A percentile compares a stretch with the other conserved stretches of the same genome.
Conservation (phyloP, 2,797 vertebrate species). For the Pipistrellus nathusii region DNA sequence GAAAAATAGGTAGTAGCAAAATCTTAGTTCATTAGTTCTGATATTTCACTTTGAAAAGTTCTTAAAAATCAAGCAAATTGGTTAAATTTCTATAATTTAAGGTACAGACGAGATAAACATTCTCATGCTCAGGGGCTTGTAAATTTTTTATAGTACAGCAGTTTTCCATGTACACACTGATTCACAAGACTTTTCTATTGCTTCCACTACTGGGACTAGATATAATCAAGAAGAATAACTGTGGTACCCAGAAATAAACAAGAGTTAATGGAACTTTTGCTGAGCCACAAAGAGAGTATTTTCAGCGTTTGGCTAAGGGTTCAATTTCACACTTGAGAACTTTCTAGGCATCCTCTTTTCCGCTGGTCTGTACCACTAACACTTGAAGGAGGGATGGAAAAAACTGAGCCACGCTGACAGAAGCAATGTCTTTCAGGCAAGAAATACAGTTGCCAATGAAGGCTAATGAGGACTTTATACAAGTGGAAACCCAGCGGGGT, state of each 20-base stretch:
- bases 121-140: conserved; percentile 42
- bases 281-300: conserved; percentile 66
- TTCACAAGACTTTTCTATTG: conserved; percentile 65
- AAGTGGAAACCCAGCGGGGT: background rate
- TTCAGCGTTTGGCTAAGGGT: conserved; percentile 54
- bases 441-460: conserved; percentile 44
- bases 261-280: conserved; percentile 70
- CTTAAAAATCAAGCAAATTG: conserved; percentile 47
- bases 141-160: conserved; percentile 47
- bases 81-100: conserved; percentile 70
- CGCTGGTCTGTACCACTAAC: background rate
- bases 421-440: conserved; percentile 43
- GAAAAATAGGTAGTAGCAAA: background rate
- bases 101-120: conserved; percentile 58
- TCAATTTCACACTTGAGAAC: conserved; percentile 78
- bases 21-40: conserved; percentile 57
- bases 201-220: conserved; percentile 56
- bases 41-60: conserved; percentile 48
- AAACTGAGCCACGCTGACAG: conserved; percentile 19
- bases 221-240: conserved; percentile 71
- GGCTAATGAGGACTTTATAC: conserved; percentile 33
- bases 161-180: conserved; percentile 55
- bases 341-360: conserved; percentile 50
- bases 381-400: conserved; percentile 14
- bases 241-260: conserved; percentile 71